Evolutionary conservation across 2,888 invertebrate species (phyloP), one percentile per base, ranked within the genome.

Genomic region (Phaonia tiefii): DNA sequence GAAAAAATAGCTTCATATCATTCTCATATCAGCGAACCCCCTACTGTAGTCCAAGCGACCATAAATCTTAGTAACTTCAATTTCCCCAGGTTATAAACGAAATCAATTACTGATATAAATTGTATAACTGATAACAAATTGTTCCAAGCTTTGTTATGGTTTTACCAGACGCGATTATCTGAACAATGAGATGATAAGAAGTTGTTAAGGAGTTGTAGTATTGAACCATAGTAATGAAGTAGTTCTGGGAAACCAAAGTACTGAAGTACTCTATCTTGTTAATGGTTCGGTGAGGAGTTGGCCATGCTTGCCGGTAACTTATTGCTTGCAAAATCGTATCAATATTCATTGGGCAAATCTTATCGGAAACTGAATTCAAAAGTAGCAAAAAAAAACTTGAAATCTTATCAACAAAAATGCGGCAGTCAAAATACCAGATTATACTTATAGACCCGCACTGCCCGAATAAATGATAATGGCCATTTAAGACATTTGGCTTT

Each of bases 351-450:
- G 15, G 4, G 10, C 7, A 51, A 54, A 54, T 54, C 25, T 22
- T 54, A 54, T 54, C 49, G 5, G n/a, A 20, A 49, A 49, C 10
- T 17, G 49, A 20, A 49, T 8, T 20, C 5, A 2, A 49, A 49
- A 4, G 17, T 3, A 15, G 15, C n/a, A 17, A 46, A 46, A 11
- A 15, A 46, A 46, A n/a, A 46, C 8, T 8, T 20, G 10, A 70
- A 70, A 37, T 51, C 49, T 67, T 67, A 67, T 67, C 67, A n/a
- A 10, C 39, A 69, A 69, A 54, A n/a, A 4, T 2, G 20, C 49
- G 49, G 49, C 37, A 69, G 51, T 7, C 51, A n/a, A 42, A 67
- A 13, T 39, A 39, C n/a, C 13, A 54, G 51, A 69, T 69, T 69
- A 51, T 49, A 46, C 13, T 11, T 31, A 2, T 5, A 11, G 8